Evolutionary conservation across 2,888 invertebrate species (phyloP).

Genomic region (Chaitophorus viminalis): DNA sequence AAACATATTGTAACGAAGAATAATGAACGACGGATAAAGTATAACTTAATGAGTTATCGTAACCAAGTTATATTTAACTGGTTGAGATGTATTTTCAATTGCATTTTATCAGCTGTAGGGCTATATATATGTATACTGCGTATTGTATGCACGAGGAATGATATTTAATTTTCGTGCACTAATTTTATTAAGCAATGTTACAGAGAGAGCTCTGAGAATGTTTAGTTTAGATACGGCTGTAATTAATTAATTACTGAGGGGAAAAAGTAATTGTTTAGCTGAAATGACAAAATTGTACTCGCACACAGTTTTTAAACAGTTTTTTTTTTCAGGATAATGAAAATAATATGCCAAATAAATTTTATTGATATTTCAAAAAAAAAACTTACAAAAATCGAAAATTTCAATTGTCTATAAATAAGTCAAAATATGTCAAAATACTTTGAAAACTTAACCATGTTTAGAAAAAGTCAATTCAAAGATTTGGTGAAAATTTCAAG

Average conservation of each 20-base stretch:
- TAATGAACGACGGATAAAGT: neutral
- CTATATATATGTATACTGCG: no score
- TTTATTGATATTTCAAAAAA: no score
- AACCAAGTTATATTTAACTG: neutral
- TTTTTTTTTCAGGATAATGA: neutral
- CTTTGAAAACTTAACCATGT: no score
- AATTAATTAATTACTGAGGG: slow-evolving; percentile 3
- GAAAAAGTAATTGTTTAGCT: neutral
- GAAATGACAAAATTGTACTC: neutral
- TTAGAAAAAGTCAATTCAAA: no score
- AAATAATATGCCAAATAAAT: slow-evolving; percentile 31
- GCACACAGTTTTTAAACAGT: neutral
- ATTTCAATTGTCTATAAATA: no score
- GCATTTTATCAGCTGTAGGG: neutral
- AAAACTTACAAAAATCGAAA: no score
- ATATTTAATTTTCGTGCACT: neutral
- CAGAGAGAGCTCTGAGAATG: neutral
- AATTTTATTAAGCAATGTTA: neutral
- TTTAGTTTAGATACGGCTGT: neutral
- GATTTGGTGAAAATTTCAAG: no score
- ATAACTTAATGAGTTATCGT: neutral
- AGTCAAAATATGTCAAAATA: no score
- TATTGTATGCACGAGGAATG: neutral
- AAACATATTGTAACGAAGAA: neutral
- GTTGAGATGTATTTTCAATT: neutral